Conservation (phyloP, 2,888 invertebrate species). For the Clunio marinus region DNA sequence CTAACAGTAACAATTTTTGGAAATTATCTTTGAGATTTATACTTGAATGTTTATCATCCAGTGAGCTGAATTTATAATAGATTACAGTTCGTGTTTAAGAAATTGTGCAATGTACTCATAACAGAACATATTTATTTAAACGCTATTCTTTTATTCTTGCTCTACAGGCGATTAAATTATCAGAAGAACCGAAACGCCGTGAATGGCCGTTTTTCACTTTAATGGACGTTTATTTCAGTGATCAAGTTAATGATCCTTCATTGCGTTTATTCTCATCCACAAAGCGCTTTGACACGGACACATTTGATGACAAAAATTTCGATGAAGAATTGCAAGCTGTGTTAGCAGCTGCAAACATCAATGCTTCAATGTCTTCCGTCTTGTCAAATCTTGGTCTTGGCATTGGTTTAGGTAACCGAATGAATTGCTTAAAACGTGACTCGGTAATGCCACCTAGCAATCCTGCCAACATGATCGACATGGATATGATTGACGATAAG, state of each 20-base stretch:
- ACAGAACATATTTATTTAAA: background rate
- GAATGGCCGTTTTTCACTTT: slow-evolving; percentile 52
- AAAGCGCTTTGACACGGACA: slow-evolving; percentile 50
- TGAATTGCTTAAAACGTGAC: slow-evolving; percentile 7
- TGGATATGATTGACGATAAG: slow-evolving; percentile 13
- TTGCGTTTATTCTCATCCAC: slow-evolving; percentile 51
- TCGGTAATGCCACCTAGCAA: background rate
- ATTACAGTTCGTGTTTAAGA: no score
- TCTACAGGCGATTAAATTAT: slow-evolving; percentile 50
- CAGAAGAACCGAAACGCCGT: slow-evolving; percentile 52
- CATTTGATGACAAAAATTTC: slow-evolving; percentile 51
- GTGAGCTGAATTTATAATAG: no score
- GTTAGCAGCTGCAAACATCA: slow-evolving; percentile 47
- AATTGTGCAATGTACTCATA: no score
- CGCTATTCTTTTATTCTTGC: slow-evolving; percentile 19
- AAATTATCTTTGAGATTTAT: background rate
- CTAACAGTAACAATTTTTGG: background rate
- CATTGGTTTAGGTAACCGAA: slow-evolving; percentile 9
- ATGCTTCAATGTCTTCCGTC: slow-evolving; percentile 30
- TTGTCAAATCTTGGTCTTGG: slow-evolving; percentile 34
- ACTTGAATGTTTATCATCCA: no score
- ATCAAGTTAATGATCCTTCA: slow-evolving; percentile 53
- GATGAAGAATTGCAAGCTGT: slow-evolving; percentile 52
- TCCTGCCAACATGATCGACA: background rate
- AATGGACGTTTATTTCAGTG: slow-evolving; percentile 53